phyloP scores from a whole-genome alignment of 2,797 vertebrate species.

The Acanthornis magna region DNA sequence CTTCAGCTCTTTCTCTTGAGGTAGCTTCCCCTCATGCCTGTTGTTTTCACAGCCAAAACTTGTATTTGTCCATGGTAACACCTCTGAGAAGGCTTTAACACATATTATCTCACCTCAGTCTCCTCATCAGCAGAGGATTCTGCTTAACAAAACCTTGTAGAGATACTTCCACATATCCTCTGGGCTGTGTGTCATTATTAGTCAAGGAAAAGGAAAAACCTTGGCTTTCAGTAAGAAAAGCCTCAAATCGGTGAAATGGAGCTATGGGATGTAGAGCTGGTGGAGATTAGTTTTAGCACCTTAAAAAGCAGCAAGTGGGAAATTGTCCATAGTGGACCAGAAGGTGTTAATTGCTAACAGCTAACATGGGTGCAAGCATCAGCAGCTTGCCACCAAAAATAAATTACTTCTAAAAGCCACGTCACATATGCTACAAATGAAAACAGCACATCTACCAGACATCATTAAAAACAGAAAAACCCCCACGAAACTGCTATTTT shows the following conservation, averaged over 20 bases:
- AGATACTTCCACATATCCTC: background rate
- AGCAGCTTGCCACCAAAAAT: constrained; percentile 35
- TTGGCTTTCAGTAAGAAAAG: background rate
- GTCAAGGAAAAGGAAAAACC: background rate
- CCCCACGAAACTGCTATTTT: background rate
- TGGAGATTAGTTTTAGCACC: constrained; percentile 39
- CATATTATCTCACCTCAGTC: background rate
- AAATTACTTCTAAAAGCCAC: constrained; percentile 23
- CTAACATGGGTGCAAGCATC: background rate
- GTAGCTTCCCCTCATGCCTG: background rate
- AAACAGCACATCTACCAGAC: constrained; percentile 19
- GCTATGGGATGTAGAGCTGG: background rate
- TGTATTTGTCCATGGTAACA: background rate
- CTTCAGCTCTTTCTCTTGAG: background rate
- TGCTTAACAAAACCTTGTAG: background rate
- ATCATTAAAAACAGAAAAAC: background rate
- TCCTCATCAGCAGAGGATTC: background rate
- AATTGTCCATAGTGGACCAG: constrained; percentile 11
- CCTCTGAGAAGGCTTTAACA: constrained; percentile 9
- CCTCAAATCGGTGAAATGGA: background rate
- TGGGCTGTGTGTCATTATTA: background rate
- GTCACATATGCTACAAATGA: constrained; percentile 30
- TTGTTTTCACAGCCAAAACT: constrained; percentile 5
- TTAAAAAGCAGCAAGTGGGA: constrained; percentile 35
- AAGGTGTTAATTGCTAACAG: constrained; percentile 53